Evolutionary conservation across 1,140 invertebrate species (phyloP), one percentile per base, ranked within the genome.

Genomic region (Orius laevigatus): DNA sequence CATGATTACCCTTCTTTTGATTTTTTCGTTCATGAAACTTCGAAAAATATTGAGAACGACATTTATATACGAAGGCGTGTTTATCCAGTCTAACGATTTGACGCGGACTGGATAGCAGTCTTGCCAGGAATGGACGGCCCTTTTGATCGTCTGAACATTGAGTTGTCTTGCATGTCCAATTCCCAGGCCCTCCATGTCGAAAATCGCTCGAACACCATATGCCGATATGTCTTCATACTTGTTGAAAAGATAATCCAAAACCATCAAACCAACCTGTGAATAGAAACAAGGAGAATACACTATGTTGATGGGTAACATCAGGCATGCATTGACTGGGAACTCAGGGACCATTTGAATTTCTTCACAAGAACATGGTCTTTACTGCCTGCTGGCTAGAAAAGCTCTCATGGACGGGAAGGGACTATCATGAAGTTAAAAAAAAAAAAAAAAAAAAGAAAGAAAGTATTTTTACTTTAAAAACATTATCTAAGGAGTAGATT

Each of bases 21-120:
- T 60, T 55, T 85, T 84, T 36, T 73, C 65, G 16, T 69, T 74
- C 76, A 85, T 76, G 55, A 85, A 84, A 49, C 59, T 68, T 60
- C 73, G 74, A 48, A 83, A 75, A 8, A 84, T 69, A 42, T 73
- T 74, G 16, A 84, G 62, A 3, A 84, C 63, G 4, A 76, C 63
- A 56, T 81, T 79, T 11, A 84, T 68, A 53, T 81, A 70, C 1
- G 59, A 55, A 0, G 79, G 80, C 2, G 77, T 70, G 60, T 84
- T 81, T 1, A 84, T 65, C 57, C 81, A 83, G 54, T 84, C 73
- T 18, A 84, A 60, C 1, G 73, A 66, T 55, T 77, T 75, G 11
- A 79, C 71, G 53, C 79, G 68, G 6, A 75, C 66, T 5, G 81
- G 79, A 58, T 83, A 83, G 32, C 71, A 72, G 32, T 75, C 74